Conservation (phyloP, 53 echinoderm and acorn worm species). For the Paelopatides confundens region DNA sequence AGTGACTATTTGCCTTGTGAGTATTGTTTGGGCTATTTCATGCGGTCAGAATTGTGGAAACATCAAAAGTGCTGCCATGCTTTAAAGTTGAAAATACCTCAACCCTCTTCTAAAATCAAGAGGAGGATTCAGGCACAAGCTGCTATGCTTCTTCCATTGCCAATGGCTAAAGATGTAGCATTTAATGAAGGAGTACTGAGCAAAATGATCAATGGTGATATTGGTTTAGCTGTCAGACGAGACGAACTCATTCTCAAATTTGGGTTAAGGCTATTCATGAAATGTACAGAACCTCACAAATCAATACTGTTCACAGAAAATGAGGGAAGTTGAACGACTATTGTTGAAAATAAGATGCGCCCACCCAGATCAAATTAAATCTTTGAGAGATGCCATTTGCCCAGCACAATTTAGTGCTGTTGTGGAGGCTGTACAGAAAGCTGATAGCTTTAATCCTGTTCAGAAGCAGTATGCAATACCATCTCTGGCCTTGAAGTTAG, state of each 20-base stretch:
- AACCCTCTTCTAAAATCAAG: neutral
- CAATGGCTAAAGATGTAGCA: constrained; percentile 37
- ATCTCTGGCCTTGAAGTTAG: constrained; percentile 63
- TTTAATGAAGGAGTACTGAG: neutral
- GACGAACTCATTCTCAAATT: constrained; percentile 70
- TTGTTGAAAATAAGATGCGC: neutral
- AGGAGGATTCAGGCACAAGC: constrained; percentile 52
- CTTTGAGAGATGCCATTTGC: constrained; percentile 59
- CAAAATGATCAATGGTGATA: constrained; percentile 55
- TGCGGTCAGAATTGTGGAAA: constrained; percentile 54
- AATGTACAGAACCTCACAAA: constrained; percentile 13
- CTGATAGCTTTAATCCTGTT: constrained; percentile 47
- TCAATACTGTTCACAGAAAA: constrained; percentile 71
- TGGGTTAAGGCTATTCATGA: constrained; percentile 35
- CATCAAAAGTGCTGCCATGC: constrained; percentile 36
- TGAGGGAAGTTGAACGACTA: constrained; percentile 66
- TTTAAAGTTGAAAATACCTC: neutral
- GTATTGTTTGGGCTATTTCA: constrained; percentile 3
- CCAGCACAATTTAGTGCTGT: constrained; percentile 64
- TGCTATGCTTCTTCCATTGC: constrained; percentile 51
- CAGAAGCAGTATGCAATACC: constrained; percentile 43
- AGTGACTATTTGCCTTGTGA: constrained; percentile 11
- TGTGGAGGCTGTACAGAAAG: constrained; percentile 52
- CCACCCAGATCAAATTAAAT: constrained; percentile 7
- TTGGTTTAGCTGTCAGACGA: constrained; percentile 59